Evolutionary conservation across 2,888 invertebrate species (phyloP), one percentile per base, ranked within the genome.

Genomic region (Plusia festucae): DNA sequence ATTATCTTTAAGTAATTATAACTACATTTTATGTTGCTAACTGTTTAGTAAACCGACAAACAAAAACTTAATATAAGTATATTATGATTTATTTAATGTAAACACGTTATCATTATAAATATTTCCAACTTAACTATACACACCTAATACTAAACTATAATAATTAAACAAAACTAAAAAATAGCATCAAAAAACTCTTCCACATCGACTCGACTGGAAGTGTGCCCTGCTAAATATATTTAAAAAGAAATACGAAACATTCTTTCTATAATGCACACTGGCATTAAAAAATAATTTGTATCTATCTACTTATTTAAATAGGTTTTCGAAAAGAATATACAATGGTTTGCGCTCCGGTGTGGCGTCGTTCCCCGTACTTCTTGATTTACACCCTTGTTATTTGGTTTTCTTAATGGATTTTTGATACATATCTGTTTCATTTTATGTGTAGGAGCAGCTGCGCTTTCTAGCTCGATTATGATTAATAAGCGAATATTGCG

Each of bases 371-470:
- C 74, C 70, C 73, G 66, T 77, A 84, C 84, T 86, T 85, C 80
- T 83, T 86, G 88, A 87, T 88, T 87, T 85, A 84, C 87, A 80
- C 82, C 81, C 83, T 79, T 82, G 83, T 85, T 87, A 87, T 89
- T 88, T 85, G 86, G 83, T 82, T 85, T 84, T 82, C 83, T 78
- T 87, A 88, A 88, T 88, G 88, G 86, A 79, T 85, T 85, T 87
- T 87, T 85, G 86, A 87, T 87, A 86, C 77, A 83, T 82, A 83
- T 84, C 82, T 84, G 82, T 81, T 77, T 79, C 73, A 77, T 68
- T 81, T 78, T 81, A 74, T 68, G 62, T 57, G 65, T 54, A 32
- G 6, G 44, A 18, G 49, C 62, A 64, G 60, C 44, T 59, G 67
- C 18, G 53, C 56, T 54, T 53, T 60, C 27, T 58, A 49, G 54